Base-by-base conservation (phyloP, 2,888 invertebrate species). In the Stictocephala bisonia region DNA sequence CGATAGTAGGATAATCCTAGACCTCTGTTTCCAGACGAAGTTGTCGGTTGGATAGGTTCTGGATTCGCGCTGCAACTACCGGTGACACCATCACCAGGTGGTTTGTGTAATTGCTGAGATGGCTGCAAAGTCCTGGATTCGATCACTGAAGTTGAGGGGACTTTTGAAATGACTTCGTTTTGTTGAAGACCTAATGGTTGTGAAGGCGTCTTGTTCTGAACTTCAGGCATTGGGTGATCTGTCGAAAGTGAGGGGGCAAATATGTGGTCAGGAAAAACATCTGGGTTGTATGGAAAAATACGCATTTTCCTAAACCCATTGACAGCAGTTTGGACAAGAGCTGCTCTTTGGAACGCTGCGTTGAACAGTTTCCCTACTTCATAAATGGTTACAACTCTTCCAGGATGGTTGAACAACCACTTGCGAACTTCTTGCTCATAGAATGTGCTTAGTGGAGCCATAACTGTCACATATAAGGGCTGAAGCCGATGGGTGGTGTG, bases 381-480 rank as follows among this genome's bases (percentile, higher is more conserved):
- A 60, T 72, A 76, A 48, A 77, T 58, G 7, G 79, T 80, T 31
- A 81, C 78, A 40, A 75, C 74, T 44, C 77, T 74, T 20, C 80
- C 81, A 67, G 80, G 78, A 74, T 81, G 75, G 31, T 71, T 66
- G 11, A 78, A 67, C 6, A 80, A 41, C 77, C 73, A 79, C 68
- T 76, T 73, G 26, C 74, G 68, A 31, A 78, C 76, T 56, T 77
- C 78, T 71, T 79, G 77, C 60, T 75, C 75, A 72, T 79, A 81
- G 70, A 71, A 80, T 0, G 76, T 74, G 51, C 79, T 79, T 26
- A 80, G 51, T 15, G 79, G 80, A 11, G 74, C 76, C 77, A 80
- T 79, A 60, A 79, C 79, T 26, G 73, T 67, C 50, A 80, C 77
- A 71, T 76, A 70, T 18, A 76, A 64, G n/a, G 76, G 76, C 40